Conservation (phyloP, 2,113 vertebrate species). For the Perca fluviatilis region DNA sequence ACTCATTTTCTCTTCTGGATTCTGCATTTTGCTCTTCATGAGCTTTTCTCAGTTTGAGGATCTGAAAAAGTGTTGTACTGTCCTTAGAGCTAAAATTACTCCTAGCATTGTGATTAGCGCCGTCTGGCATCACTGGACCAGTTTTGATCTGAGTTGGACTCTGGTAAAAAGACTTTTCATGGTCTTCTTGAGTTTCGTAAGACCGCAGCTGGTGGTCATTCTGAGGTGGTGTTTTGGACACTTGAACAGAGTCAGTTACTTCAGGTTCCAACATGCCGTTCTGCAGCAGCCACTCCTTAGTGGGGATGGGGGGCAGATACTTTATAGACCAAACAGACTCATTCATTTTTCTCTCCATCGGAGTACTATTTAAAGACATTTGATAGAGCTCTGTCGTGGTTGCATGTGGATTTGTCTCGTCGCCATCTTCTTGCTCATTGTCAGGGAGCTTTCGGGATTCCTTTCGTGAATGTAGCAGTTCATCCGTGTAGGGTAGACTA, state of each 20-base stretch:
- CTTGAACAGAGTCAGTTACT: too few relatives aligned
- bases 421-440: background rate
- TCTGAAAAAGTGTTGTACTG: background rate
- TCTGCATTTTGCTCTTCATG: background rate
- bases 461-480: background rate
- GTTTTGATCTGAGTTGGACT: too few relatives aligned
- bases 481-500: background rate
- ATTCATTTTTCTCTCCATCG: too few relatives aligned
- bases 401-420: background rate
- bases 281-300: too few relatives aligned
- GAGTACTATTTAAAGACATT: background rate
- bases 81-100: background rate
- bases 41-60: constrained; percentile 33
- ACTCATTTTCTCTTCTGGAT: background rate
- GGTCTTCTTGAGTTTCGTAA: too few relatives aligned
- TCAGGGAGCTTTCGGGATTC: background rate
- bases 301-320: too few relatives aligned
- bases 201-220: too few relatives aligned
- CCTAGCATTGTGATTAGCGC: background rate
- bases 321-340: too few relatives aligned
- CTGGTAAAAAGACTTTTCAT: too few relatives aligned
- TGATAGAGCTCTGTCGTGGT: background rate
- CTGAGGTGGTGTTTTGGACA: too few relatives aligned
- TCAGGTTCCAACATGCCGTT: too few relatives aligned
- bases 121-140: too few relatives aligned